phyloP scores from a whole-genome alignment of 1,140 invertebrate genomes.

The Drosophila bipectinata region DNA sequence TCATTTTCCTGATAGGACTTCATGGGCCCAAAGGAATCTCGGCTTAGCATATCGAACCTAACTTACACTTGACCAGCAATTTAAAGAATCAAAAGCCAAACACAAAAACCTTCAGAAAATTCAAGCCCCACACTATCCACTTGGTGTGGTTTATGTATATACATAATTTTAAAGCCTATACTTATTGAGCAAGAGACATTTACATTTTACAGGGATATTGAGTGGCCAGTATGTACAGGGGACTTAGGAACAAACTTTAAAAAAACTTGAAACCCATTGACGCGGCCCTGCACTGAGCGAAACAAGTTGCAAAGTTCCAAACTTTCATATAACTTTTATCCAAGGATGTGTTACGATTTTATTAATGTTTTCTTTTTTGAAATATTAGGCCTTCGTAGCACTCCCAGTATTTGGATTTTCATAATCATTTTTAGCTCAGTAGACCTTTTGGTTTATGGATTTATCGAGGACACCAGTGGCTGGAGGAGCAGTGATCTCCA shows the following conservation, averaged over 20 bases:
- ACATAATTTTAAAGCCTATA: constrained; percentile 50
- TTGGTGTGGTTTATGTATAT: constrained; percentile 21
- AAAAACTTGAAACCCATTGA: constrained; percentile 75
- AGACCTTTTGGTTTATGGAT: constrained; percentile 57
- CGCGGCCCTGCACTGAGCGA: constrained; percentile 49
- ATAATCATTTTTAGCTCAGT: constrained; percentile 33
- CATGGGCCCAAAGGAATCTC: not conserved
- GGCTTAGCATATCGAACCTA: constrained; percentile 40
- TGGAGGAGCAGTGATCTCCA: not conserved
- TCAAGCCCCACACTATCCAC: constrained; percentile 25
- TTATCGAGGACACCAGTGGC: constrained; percentile 27
- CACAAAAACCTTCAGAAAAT: constrained; percentile 22
- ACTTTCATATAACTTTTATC: not conserved
- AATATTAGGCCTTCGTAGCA: not conserved
- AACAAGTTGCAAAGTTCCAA: not conserved
- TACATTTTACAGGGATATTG: constrained; percentile 40
- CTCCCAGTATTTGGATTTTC: constrained; percentile 29
- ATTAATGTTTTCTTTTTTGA: not conserved
- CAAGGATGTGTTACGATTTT: not conserved
- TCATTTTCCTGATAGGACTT: not conserved
- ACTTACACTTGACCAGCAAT: constrained; percentile 75
- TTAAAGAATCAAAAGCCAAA: constrained; percentile 50
- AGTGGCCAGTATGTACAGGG: constrained; percentile 54
- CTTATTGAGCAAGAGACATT: constrained; percentile 70
- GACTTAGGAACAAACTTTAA: constrained; percentile 71